Evolutionary conservation across 2,888 invertebrate genomes (phyloP).

Genomic region (Dicyrtoma fusca): DNA sequence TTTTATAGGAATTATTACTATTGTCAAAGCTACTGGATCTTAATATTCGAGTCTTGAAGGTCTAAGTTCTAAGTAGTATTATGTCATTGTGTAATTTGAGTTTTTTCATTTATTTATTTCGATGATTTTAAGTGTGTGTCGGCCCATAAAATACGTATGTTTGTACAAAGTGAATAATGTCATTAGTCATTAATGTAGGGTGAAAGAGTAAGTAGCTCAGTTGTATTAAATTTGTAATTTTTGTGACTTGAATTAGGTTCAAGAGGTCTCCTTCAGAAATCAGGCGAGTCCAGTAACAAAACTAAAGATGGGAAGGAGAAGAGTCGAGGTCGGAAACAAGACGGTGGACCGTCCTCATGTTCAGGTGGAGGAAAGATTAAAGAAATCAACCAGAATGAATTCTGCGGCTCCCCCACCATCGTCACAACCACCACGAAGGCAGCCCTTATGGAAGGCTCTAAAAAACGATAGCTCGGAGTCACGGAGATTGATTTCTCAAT

Average conservation of each 20-base stretch:
- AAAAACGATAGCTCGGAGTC: background rate
- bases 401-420: background rate
- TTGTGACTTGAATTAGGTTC: conserved; percentile 23
- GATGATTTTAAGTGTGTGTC: no score
- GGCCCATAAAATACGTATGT: no score
- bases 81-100: no score
- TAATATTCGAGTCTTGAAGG: no score
- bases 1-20: no score
- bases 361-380: conserved; percentile 9
- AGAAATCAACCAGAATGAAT: conserved; percentile 24
- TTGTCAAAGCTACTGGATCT: no score
- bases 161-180: no score
- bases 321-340: conserved; percentile 1
- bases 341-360: background rate
- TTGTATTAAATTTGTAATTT: background rate
- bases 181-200: no score
- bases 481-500: no score
- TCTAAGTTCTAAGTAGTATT: no score
- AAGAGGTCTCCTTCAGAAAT: conserved; percentile 19
- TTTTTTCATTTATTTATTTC: no score
- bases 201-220: background rate
- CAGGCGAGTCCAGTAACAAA: conserved; percentile 10
- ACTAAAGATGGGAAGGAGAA: conserved; percentile 20
- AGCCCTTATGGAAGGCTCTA: conserved; percentile 5
- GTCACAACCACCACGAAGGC: background rate